These are phyloP conservation scores for Ammospiza maritima DNA, from an alignment of 2,797 vertebrate genomes.

Conservation along the genomic window DNA sequence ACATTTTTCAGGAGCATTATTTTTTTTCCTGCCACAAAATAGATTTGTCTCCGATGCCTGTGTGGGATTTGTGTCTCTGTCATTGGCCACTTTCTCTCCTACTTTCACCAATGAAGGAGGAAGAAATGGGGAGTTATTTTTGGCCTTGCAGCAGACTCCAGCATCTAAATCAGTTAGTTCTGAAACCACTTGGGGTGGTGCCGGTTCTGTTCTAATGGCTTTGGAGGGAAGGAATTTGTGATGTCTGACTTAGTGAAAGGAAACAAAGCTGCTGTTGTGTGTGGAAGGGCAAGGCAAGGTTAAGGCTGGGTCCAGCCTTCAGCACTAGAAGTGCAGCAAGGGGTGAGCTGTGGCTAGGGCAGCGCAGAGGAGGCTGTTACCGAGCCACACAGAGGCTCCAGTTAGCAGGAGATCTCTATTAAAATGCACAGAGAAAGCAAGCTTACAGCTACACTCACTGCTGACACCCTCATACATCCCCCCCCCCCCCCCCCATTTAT, in stretches of 20 bases:
- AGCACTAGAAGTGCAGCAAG: background rate
- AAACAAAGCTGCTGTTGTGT: constrained; percentile 9
- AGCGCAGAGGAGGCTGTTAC: background rate
- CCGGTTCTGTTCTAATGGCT: constrained; percentile 8
- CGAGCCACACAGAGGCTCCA: background rate
- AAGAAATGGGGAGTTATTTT: constrained; percentile 62
- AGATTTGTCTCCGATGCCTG: constrained; percentile 60
- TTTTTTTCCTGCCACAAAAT: constrained; percentile 41
- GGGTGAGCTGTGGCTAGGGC: background rate
- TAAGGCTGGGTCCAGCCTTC: constrained; percentile 15
- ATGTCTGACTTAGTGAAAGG: constrained; percentile 15
- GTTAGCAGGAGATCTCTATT: background rate
- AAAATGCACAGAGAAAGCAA: background rate
- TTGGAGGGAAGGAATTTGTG: constrained; percentile 19
- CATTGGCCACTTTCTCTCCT: constrained; percentile 58
- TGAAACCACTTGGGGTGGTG: constrained; percentile 55
- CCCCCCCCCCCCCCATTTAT: background rate
- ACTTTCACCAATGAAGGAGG: constrained; percentile 65
- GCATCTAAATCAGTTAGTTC: constrained; percentile 62
- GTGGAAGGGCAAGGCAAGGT: constrained; percentile 50
- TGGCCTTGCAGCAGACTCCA: constrained; percentile 61
- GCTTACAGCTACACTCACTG: background rate
- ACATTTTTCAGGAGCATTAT: constrained; percentile 38
- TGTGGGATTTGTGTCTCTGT: constrained; percentile 27
- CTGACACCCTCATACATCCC: background rate